Percentiles rank a stretch among this genome's conserved stretches.
Conservation (phyloP, 2,113 vertebrate genomes). For the Nannospalax galili region DNA sequence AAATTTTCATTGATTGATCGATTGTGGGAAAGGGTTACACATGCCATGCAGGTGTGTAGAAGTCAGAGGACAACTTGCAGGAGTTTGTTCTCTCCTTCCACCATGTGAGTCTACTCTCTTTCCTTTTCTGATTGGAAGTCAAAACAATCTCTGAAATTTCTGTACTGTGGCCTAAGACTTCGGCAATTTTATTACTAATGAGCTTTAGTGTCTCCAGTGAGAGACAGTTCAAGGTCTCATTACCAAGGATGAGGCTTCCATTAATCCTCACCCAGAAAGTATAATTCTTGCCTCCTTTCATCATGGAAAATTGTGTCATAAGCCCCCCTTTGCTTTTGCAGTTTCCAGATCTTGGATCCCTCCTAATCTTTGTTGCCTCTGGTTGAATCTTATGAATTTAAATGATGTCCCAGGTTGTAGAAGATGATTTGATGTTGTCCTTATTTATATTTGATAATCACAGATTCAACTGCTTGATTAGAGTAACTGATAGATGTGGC, state of each 20-base stretch:
- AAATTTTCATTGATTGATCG: no score
- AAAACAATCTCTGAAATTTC: not conserved
- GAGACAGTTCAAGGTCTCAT: not conserved
- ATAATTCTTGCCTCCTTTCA: not conserved
- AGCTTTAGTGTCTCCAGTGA: not conserved
- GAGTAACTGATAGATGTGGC: not conserved
- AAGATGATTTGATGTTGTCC: not conserved
- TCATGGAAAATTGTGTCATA: not conserved
- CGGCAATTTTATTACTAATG: not conserved
- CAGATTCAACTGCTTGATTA: not conserved
- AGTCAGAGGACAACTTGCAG: not conserved
- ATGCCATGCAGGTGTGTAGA: not conserved
- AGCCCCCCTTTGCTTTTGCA: not conserved
- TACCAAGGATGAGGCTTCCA: not conserved
- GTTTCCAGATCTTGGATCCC: not conserved
- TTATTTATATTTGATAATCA: not conserved
- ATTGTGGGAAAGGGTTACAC: not conserved
- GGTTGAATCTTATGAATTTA: not conserved
- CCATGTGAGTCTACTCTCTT: not conserved
- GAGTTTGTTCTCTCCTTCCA: not conserved
- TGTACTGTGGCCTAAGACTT: not conserved
- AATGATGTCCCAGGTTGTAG: not conserved
- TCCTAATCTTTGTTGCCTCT: not conserved
- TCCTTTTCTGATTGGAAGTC: conserved; percentile 22
- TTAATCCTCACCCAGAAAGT: not conserved